Evolutionary conservation across 1,140 invertebrate species (phyloP), one percentile per base, ranked within the genome.

Genomic region (Aethina tumida): DNA sequence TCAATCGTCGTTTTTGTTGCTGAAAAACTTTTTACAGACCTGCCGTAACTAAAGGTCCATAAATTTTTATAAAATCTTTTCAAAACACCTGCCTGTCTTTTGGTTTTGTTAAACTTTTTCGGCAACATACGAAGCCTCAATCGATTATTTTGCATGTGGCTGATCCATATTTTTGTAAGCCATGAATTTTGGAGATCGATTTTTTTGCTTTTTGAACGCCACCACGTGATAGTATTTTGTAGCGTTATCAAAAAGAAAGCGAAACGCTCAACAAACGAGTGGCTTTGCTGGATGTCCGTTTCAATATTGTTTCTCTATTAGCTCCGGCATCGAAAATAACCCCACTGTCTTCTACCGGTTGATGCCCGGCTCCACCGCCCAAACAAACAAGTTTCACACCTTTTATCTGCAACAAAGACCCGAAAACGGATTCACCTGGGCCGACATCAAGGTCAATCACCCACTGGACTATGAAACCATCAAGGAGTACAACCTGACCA

Each of bases 401-500:
- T 94, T 94, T 66, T 94, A 95, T 65, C 73, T 94, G 42, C 89
- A 92, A 76, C 89, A 93, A 69, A 73, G 89, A 55, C 75, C 79
- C 22, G 88, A 94, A 50, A 85, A 88, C 58, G 83, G 84, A 16
- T 84, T 83, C 47, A 92, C 87, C 46, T 94, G 88, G 86, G 88
- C 87, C 7, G 89, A 93, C 58, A 88, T 95, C 63, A 90, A 93
- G 73, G 89, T 95, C 42, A 94, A 96, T 69, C 89, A 94, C 71
- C 88, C 87, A 9, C 65, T 96, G 47, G 91, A 96, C 66, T 96
- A 88, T 61, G 91, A 95, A 63, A 87, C 79, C 50, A 92, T 94
- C 60, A 90, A 90, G 65, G 89, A 94, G 62, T 96, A 95, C 60
- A 95, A 94, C 73, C 67, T 96, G 38, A 96, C 91, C 4, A 89